These are phyloP conservation scores for Myotis myotis DNA, from an alignment of 2,797 vertebrate genomes.

Conservation along the genomic window DNA sequence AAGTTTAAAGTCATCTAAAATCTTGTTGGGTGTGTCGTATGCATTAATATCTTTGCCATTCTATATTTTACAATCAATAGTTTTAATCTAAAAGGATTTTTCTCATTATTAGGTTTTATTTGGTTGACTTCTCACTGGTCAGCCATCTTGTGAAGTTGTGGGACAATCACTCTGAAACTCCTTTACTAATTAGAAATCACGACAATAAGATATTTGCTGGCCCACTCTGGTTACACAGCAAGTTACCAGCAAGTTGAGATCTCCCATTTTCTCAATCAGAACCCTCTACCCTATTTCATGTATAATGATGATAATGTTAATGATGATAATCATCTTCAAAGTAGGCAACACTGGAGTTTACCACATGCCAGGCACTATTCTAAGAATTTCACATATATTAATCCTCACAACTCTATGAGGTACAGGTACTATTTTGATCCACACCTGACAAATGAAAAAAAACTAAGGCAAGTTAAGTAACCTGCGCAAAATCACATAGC, in stretches of 20 bases:
- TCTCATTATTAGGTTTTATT: constrained; percentile 25
- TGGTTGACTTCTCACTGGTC: neutral
- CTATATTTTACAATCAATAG: constrained; percentile 6
- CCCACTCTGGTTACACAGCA: constrained; percentile 16
- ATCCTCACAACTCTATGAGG: constrained; percentile 1
- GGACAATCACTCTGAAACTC: neutral
- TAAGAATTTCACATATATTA: constrained; percentile 20
- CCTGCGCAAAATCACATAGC: neutral
- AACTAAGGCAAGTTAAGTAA: constrained; percentile 39
- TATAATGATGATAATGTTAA: neutral
- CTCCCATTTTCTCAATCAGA: constrained; percentile 30
- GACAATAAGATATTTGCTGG: constrained; percentile 2
- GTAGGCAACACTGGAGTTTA: constrained; percentile 29
- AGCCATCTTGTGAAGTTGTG: constrained; percentile 8
- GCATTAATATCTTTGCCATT: constrained; percentile 26
- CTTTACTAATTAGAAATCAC: constrained; percentile 41
- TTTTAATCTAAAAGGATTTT: constrained; percentile 21
- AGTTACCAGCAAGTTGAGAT: constrained; percentile 30
- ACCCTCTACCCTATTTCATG: neutral
- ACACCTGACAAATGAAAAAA: constrained; percentile 23
- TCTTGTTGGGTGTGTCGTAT: neutral
- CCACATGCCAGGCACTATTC: neutral
- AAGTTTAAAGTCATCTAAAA: constrained; percentile 40
- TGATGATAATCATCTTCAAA: constrained; percentile 6
- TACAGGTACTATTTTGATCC: neutral